Percentiles rank a stretch among this genome's conserved stretches.
These are phyloP conservation scores for Takifugu flavidus DNA, from an alignment of 2,113 vertebrate genomes.

Conservation along the genomic window DNA sequence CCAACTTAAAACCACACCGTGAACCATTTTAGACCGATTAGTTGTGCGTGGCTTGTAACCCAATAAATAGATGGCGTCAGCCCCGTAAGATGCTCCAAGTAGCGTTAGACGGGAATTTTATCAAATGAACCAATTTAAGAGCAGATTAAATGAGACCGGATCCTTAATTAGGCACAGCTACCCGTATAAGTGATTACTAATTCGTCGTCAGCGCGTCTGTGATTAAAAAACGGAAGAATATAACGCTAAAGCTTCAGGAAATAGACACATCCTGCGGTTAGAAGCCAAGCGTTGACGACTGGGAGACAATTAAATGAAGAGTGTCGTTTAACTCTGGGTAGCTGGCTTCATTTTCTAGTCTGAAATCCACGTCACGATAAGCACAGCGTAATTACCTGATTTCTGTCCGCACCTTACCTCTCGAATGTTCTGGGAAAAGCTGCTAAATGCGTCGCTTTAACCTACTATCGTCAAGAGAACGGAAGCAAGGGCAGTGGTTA, in stretches of 20 bases:
- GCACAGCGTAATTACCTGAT: neutral
- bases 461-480: neutral
- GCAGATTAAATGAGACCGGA: neutral
- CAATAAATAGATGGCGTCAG: neutral
- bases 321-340: neutral
- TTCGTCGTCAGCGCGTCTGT: neutral
- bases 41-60: neutral
- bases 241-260: slow-evolving; percentile 17
- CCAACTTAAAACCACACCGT: neutral
- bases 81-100: slow-evolving; percentile 8
- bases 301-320: neutral
- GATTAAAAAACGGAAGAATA: too few relatives aligned
- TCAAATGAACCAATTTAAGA: neutral
- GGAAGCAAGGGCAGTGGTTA: accelerated
- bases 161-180: neutral
- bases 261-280: slow-evolving; percentile 24
- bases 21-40: too few relatives aligned
- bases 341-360: accelerated
- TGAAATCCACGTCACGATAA: neutral
- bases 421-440: slow-evolving; percentile 64
- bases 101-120: slow-evolving; percentile 16
- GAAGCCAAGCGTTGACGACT: slow-evolving; percentile 22
- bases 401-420: slow-evolving; percentile 53
- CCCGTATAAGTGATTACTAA: too few relatives aligned
- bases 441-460: slow-evolving; percentile 43